Percentiles rank a stretch among this genome's conserved stretches.
Conservation (phyloP, 2,113 vertebrate genomes). For the Mystacornis crossleyi region DNA sequence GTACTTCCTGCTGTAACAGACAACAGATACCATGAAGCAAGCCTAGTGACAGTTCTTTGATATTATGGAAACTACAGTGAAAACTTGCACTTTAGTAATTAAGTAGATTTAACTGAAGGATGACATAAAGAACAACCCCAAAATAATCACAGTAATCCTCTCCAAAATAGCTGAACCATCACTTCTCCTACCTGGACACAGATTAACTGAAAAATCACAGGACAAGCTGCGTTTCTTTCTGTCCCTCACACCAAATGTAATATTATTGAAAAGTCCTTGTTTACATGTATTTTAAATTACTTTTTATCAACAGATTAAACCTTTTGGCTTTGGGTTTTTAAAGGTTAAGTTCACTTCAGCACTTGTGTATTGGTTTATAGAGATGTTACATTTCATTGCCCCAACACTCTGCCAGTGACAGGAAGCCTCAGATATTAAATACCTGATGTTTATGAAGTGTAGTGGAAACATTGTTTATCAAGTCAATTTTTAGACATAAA, state of each 20-base stretch:
- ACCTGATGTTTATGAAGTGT: rapidly evolving
- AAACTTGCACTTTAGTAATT: not conserved
- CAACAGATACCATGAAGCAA: not conserved
- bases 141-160: not conserved
- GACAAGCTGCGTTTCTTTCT: not conserved
- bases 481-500: not conserved
- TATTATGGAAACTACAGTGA: not conserved
- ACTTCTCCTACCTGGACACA: not conserved
- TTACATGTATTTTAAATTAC: not conserved
- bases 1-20: not conserved
- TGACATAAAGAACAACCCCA: not conserved
- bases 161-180: not conserved
- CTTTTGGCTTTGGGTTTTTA: not conserved
- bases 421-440: not conserved
- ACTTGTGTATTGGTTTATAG: not conserved
- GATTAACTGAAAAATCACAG: not conserved
- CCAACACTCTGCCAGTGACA: not conserved
- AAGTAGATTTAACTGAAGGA: not conserved
- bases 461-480: not conserved
- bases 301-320: not conserved
- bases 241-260: not conserved
- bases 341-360: not conserved
- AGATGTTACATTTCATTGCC: not conserved
- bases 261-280: not conserved
- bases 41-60: not conserved